Conservation (phyloP, 2,797 vertebrate genomes). For the Mastacembelus armatus region DNA sequence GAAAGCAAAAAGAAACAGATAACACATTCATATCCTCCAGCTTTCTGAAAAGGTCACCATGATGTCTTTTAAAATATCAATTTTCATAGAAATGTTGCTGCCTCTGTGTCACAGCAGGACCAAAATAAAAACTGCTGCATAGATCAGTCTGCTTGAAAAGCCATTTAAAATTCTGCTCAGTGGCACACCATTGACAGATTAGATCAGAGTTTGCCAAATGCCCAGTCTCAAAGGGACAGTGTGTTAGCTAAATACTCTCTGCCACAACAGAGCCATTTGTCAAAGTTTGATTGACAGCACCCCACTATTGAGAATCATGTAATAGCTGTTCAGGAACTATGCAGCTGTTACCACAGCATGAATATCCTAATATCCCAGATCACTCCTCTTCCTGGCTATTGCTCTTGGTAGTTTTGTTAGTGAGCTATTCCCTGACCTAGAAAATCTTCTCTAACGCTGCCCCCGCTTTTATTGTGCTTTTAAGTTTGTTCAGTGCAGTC, state of each 20-base stretch:
- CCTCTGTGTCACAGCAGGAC: conserved; percentile 58
- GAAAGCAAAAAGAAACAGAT: conserved; percentile 44
- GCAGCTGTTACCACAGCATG: background rate
- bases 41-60: conserved; percentile 67
- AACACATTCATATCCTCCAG: conserved; percentile 33
- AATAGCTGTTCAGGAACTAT: conserved; percentile 24
- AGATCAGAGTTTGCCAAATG: conserved; percentile 52
- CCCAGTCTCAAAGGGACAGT: conserved; percentile 41
- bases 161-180: conserved; percentile 53
- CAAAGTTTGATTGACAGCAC: conserved; percentile 50
- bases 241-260: conserved; percentile 32
- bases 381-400: background rate
- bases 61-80: conserved; percentile 54
- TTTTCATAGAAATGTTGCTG: conserved; percentile 51
- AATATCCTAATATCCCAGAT: background rate
- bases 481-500: too few species aligned
- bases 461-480: conserved; percentile 5
- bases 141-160: conserved; percentile 58
- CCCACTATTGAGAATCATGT: conserved; percentile 14
- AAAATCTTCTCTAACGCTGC: conserved; percentile 1
- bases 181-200: conserved; percentile 40
- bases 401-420: too few species aligned
- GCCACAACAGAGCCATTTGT: conserved; percentile 33
- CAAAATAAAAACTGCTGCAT: conserved; percentile 38
- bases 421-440: too few species aligned